Evolutionary conservation across 2,888 invertebrate genomes (phyloP).

Genomic region (Drosophila robusta): DNA sequence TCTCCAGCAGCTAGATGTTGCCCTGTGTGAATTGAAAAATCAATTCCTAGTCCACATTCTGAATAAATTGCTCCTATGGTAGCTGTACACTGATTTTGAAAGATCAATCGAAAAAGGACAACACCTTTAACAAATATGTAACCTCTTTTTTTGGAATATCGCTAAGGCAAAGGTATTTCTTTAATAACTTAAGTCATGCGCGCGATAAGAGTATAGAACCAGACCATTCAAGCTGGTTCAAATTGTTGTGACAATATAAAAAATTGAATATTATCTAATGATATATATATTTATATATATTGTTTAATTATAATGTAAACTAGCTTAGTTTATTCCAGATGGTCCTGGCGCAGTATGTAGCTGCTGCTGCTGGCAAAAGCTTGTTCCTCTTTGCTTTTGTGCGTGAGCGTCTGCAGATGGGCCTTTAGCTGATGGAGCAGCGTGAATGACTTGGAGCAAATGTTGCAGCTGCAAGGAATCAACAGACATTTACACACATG

Average conservation of each 20-base stretch:
- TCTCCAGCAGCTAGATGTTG: constrained; percentile 13
- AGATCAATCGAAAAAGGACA: too few relatives aligned
- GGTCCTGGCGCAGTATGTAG: constrained; percentile 7
- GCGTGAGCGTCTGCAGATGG: constrained; percentile 80
- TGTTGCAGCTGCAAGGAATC: constrained; percentile 66
- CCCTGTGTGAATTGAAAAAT: neutral
- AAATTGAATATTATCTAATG: neutral
- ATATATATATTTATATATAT: neutral
- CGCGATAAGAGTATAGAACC: neutral
- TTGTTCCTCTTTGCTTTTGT: constrained; percentile 75
- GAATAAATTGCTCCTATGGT: constrained; percentile 32
- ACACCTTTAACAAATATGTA: too few relatives aligned
- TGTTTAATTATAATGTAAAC: neutral
- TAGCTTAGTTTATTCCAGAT: constrained; percentile 20
- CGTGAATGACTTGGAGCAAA: constrained; percentile 82
- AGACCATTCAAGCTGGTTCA: neutral
- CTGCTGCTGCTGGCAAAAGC: constrained; percentile 13
- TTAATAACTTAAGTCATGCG: neutral
- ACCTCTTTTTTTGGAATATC: too few relatives aligned
- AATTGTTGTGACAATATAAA: neutral
- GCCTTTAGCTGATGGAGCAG: constrained; percentile 83
- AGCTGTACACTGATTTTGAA: constrained; percentile 4
- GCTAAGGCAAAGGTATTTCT: too few relatives aligned
- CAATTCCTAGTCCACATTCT: neutral
- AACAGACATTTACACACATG: neutral